phyloP scores from a whole-genome alignment of 2,888 invertebrate species.

The Ennomos fuscantarius region DNA sequence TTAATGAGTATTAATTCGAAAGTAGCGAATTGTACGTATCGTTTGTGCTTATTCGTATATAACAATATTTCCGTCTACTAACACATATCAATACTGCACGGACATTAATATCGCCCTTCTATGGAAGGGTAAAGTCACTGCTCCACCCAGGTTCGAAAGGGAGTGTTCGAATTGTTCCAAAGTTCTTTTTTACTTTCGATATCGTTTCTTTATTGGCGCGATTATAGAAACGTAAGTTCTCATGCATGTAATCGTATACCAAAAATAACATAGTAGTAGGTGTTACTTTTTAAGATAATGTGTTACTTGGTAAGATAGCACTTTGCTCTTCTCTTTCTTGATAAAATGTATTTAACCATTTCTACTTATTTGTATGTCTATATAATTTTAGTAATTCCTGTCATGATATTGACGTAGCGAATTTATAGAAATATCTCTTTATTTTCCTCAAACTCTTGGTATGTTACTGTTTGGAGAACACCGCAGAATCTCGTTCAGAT shows the following conservation, averaged over 20 bases:
- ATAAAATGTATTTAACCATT: background rate
- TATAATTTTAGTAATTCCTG: background rate
- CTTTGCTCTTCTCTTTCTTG: constrained; percentile 2
- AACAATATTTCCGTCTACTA: too few relatives aligned
- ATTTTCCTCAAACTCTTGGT: background rate
- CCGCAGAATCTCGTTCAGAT: too few relatives aligned
- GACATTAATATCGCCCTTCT: too few relatives aligned
- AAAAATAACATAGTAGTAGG: constrained; percentile 62
- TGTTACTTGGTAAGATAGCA: constrained; percentile 17
- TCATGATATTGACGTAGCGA: background rate
- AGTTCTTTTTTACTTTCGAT: too few relatives aligned
- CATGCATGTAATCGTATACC: constrained; percentile 48
- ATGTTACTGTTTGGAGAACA: background rate
- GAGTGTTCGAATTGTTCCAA: too few relatives aligned
- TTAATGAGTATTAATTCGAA: too few relatives aligned
- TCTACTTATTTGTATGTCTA: background rate
- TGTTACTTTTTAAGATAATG: constrained; percentile 42
- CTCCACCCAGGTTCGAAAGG: too few relatives aligned
- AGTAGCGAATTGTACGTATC: too few relatives aligned
- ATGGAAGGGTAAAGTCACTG: too few relatives aligned
- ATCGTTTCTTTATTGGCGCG: too few relatives aligned
- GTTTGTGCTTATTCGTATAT: too few relatives aligned
- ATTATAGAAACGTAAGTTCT: constrained; percentile 2
- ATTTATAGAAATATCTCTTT: background rate
- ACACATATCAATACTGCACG: too few relatives aligned